phyloP scores from a whole-genome alignment of 2,113 vertebrate genomes.

The Chamaetylas fuelleborni region DNA sequence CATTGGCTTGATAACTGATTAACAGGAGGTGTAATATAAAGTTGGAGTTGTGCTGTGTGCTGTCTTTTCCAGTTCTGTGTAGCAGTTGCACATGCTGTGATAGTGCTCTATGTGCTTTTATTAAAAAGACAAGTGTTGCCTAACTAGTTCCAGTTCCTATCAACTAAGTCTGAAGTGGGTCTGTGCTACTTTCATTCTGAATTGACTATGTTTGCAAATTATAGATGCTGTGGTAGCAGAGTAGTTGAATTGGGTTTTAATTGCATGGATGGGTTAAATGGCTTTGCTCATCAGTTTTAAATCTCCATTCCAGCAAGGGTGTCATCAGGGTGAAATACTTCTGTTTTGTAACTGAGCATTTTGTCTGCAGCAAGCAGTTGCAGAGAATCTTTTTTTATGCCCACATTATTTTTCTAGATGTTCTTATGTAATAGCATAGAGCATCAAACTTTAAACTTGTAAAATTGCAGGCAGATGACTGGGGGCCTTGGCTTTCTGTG shows the following conservation, averaged over 20 bases:
- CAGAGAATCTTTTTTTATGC: neutral
- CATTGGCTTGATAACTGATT: neutral
- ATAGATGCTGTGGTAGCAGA: neutral
- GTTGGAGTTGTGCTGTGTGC: neutral
- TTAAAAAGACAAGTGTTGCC: neutral
- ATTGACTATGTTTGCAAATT: neutral
- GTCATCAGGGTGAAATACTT: neutral
- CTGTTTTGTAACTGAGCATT: neutral
- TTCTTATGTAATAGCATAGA: neutral
- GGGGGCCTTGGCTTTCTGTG: neutral
- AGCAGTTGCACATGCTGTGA: neutral
- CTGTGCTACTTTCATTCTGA: neutral
- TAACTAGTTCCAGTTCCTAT: neutral
- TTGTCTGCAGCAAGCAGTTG: neutral
- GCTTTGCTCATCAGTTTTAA: neutral
- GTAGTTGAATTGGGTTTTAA: neutral
- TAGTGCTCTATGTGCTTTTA: neutral
- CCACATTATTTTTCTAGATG: neutral
- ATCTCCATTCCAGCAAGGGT: neutral
- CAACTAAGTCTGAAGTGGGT: neutral
- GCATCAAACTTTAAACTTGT: neutral
- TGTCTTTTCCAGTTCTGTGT: neutral
- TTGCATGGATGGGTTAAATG: neutral
- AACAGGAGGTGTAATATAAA: neutral
- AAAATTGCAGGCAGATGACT: neutral